These are phyloP conservation scores for Netelia inedita DNA, from an alignment of 2,888 invertebrate species.

Conservation along the genomic window DNA sequence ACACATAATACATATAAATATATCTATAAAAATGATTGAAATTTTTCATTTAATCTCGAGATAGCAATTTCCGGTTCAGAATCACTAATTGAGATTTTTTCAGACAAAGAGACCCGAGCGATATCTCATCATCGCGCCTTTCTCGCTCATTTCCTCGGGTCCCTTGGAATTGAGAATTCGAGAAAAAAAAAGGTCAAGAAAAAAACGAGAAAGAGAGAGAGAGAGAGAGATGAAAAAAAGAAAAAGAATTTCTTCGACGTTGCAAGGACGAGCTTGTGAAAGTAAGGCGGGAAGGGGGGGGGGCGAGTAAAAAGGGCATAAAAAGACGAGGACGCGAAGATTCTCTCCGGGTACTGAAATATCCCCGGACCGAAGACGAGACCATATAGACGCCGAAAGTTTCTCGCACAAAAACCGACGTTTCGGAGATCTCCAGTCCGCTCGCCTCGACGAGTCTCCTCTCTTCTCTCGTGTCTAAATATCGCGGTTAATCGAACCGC, in stretches of 20 bases:
- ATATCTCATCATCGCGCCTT: conserved; percentile 27
- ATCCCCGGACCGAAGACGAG: conserved; percentile 34
- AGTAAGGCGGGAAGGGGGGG: not conserved
- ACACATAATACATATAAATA: not conserved
- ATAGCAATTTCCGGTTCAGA: conserved; percentile 56
- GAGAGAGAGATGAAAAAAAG: not conserved
- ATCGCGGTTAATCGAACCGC: conserved; percentile 65
- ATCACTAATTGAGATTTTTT: conserved; percentile 54
- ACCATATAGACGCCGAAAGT: conserved; percentile 1
- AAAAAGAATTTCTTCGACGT: conserved; percentile 24
- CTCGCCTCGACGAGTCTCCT: conserved; percentile 10
- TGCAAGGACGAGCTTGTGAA: conserved; percentile 13
- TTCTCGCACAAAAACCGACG: conserved; percentile 30
- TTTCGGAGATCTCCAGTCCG: conserved; percentile 21
- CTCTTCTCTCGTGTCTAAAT: conserved; percentile 54
- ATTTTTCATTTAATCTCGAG: conserved; percentile 36
- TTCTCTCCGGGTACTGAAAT: conserved; percentile 62
- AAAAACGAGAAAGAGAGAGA: conserved; percentile 15
- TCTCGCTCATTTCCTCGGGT: conserved; percentile 22
- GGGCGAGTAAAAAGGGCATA: conserved; percentile 30
- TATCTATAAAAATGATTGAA: conserved; percentile 4
- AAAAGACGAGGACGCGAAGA: conserved; percentile 43
- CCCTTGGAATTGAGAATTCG: conserved; percentile 41
- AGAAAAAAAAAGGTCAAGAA: conserved; percentile 11
- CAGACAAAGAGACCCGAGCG: conserved; percentile 13